Base-by-base conservation (phyloP, 2,113 vertebrate genomes). In the Protomyctophum bolini region DNA sequence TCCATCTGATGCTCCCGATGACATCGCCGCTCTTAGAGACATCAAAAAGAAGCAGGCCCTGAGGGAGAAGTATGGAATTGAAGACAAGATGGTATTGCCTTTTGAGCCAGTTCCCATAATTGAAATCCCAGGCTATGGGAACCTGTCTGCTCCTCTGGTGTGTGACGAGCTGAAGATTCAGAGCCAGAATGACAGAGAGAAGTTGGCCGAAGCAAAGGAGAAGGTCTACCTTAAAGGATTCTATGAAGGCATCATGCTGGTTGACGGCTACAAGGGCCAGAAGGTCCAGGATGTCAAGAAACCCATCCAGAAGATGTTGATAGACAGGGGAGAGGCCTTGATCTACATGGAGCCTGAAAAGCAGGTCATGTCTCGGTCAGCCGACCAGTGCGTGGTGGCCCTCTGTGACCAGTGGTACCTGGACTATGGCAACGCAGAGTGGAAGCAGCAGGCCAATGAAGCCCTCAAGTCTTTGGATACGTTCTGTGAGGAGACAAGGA, bases 321-420 rank as follows among this genome's bases (percentile, higher is more conserved):
- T 97, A 59, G 96, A 98, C 29, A 91, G 71, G 58, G 98, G 84
- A 7, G 95, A 97, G 69, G 98, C 97, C 21, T 71, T 96, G 91
- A 90, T 96, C 86, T 99, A 99, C 81, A 98, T 98, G 98, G 98
- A 99, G 77, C 97, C 97, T 6, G 98, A 99, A 85, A 98, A 97
- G 72, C 96, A 97, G 90, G 95, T 99, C 59, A 92, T 95, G 0
- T 99, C 98, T 0, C 94, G 97, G 58, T 99, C 98, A 83, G 91
- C 89, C 48, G 98, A 99, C 67, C 97, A 97, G 66, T 99, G 98
- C 66, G 97, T 99, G 0, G 98, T 99, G 85, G 97, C 98, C 14
- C 94, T 97, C 7, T 99, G 98, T 89, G 97, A 99, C 81, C 98
- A 99, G 80, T 99, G 98, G 98, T 99, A 99, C 90, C 91, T 99